Percentiles rank a stretch among this genome's conserved stretches.
phyloP scores from a whole-genome alignment of 1,140 invertebrate genomes.

The Pemphigus obesinymphae region DNA sequence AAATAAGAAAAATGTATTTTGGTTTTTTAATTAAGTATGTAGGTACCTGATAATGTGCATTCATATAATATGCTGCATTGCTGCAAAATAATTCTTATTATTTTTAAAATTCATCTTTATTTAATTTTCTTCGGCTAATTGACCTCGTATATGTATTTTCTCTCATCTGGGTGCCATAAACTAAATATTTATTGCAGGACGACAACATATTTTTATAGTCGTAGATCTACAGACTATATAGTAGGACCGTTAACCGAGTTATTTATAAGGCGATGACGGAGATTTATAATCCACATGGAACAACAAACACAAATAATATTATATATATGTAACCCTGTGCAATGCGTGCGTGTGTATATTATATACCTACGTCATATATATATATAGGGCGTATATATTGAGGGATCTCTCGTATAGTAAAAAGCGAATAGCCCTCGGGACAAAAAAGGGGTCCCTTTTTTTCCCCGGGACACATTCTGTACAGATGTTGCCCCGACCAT shows the following conservation, averaged over 20 bases:
- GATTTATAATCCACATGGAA: slow-evolving; percentile 6
- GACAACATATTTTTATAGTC: background rate
- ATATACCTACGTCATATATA: background rate
- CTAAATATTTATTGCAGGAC: background rate
- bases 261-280: slow-evolving; percentile 23
- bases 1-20: too few species aligned
- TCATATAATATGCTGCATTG: background rate
- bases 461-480: background rate
- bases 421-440: background rate
- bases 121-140: background rate
- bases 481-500: slow-evolving; percentile 14
- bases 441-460: background rate
- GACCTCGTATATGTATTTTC: background rate
- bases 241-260: background rate
- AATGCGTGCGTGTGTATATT: background rate
- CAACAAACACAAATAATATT: background rate
- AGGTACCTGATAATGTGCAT: too few species aligned
- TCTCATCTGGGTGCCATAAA: background rate
- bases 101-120: background rate
- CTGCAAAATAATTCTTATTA: background rate
- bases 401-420: background rate
- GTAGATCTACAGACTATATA: background rate
- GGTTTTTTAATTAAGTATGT: too few species aligned
- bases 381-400: background rate
- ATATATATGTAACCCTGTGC: background rate